A percentile compares a stretch with the other conserved stretches of the same genome.
These are phyloP conservation scores for Drosophila lutescens DNA, from an alignment of 2,888 invertebrate genomes.

Conservation along the genomic window DNA sequence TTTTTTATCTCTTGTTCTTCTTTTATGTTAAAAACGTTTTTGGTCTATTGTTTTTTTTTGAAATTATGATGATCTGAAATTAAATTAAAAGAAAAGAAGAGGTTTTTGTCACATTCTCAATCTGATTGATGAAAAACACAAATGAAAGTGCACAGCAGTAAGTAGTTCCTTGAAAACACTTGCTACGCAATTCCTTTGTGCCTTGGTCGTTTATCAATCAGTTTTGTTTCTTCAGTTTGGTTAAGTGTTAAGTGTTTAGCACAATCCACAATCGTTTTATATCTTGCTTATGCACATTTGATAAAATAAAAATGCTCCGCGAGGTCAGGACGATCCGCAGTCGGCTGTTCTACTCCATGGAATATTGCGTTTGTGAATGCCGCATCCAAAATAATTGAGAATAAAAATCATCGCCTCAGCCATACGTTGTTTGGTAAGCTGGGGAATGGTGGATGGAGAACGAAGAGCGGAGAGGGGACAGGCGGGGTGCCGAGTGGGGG, in stretches of 20 bases:
- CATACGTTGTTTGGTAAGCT: constrained; percentile 18
- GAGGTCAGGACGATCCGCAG: constrained; percentile 75
- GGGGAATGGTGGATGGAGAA: not conserved
- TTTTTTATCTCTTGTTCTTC: constrained; percentile 11
- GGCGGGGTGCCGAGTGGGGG: constrained; percentile 3
- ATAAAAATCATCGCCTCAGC: constrained; percentile 60
- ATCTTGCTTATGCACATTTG: constrained; percentile 68
- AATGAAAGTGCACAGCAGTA: not conserved
- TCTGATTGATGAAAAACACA: not conserved
- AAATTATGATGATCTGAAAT: constrained; percentile 83
- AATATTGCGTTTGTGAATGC: constrained; percentile 73
- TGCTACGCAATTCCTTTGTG: not conserved
- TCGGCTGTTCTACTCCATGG: constrained; percentile 79
- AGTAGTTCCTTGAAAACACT: not conserved
- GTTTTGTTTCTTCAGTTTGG: not conserved
- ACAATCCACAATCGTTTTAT: constrained; percentile 14
- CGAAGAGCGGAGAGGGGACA: not conserved
- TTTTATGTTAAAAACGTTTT: constrained; percentile 66
- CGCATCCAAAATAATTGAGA: constrained; percentile 64
- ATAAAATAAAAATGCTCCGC: constrained; percentile 78
- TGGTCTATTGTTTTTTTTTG: constrained; percentile 81
- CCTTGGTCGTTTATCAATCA: not conserved
- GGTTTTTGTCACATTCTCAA: not conserved
- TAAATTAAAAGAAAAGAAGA: constrained; percentile 24
- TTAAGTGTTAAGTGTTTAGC: constrained; percentile 2